phyloP scores from a whole-genome alignment of 2,888 invertebrate species.

The Apotomis capreana region DNA sequence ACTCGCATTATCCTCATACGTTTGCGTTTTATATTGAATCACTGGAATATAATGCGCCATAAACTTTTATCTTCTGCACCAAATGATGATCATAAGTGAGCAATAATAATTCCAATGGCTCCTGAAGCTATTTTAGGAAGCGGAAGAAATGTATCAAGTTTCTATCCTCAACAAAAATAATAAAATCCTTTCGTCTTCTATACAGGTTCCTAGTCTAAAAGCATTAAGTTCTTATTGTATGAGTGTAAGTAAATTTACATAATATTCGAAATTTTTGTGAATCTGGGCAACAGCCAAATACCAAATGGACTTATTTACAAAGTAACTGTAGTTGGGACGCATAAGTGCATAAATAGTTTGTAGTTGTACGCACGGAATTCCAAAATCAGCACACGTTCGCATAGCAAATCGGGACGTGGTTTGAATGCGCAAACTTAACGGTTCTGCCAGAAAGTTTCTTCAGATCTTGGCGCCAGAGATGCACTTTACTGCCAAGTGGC shows the following conservation, averaged over 20 bases:
- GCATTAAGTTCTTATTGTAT: neutral
- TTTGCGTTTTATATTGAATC: conserved; percentile 40
- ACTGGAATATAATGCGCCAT: conserved; percentile 42
- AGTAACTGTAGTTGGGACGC: conserved; percentile 34
- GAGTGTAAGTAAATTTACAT: neutral
- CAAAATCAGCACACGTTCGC: conserved; percentile 42
- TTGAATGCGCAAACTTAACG: conserved; percentile 61
- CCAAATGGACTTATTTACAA: conserved; percentile 29
- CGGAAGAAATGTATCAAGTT: conserved; percentile 9
- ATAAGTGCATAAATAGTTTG: conserved; percentile 42
- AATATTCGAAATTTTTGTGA: conserved; percentile 6
- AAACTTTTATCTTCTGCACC: conserved; percentile 39
- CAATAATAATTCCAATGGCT: conserved; percentile 35
- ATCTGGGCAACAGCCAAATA: conserved; percentile 34
- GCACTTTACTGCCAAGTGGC: conserved; percentile 65
- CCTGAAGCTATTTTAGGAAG: conserved; percentile 21
- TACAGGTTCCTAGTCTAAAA: conserved; percentile 2
- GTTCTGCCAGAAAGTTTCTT: conserved; percentile 58
- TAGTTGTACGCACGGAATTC: conserved; percentile 40
- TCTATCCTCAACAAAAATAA: neutral
- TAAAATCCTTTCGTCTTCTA: neutral
- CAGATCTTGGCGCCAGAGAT: conserved; percentile 65
- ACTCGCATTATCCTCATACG: conserved; percentile 30
- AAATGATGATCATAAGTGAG: conserved; percentile 41
- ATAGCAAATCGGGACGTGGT: conserved; percentile 58